Base-by-base conservation (phyloP, 2,797 vertebrate species). In the Acanthurus leucopareius region DNA sequence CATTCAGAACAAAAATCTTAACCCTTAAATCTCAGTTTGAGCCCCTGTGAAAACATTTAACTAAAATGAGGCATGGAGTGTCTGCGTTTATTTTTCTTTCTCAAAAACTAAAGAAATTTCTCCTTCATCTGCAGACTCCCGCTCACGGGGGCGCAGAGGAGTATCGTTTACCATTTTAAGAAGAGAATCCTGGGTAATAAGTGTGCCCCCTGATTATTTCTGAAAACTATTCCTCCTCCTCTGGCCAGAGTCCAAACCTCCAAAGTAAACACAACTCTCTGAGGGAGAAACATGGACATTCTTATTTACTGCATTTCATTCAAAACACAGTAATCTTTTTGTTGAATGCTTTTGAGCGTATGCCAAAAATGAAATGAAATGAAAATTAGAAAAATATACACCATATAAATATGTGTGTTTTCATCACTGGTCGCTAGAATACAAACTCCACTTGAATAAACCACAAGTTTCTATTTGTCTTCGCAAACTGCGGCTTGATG, bases 281-380 rank as follows among this genome's bases (percentile, higher is more conserved):
- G 83, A 76, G 79, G 88, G 88, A 86, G 88, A 91, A 91, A 93
- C 90, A 80, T 84, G 87, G 85, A 95, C 89, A 94, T 93, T 95
- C 93, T 93, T 94, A 94, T 95, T 95, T 95, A 92, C 86, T 79
- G 87, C 89, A 82, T 91, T 93, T 93, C 91, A 84, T 91, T 91
- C 82, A 90, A 91, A 94, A 94, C 84, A 94, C 94, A 95, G 93
- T 91, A 83, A 94, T 94, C 89, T 90, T 94, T 95, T 93, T 95
- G 94, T 95, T 72, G 44, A 93, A 88, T 32, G 56, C 77, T 75
- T 86, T 89, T 91, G 91, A 93, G 73, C 20, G n/a, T 20, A 58
- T 63, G 90, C 94, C 93, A 94, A 85, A 45, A 72, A 51, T 44
- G 45, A 51, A 61, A 45, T 17, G 60, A 62, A 85, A 90, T 75